A percentile compares a stretch with the other conserved stretches of the same genome.
phyloP scores from a whole-genome alignment of 2,797 vertebrate species.

The Silurus lanzhouensis region DNA sequence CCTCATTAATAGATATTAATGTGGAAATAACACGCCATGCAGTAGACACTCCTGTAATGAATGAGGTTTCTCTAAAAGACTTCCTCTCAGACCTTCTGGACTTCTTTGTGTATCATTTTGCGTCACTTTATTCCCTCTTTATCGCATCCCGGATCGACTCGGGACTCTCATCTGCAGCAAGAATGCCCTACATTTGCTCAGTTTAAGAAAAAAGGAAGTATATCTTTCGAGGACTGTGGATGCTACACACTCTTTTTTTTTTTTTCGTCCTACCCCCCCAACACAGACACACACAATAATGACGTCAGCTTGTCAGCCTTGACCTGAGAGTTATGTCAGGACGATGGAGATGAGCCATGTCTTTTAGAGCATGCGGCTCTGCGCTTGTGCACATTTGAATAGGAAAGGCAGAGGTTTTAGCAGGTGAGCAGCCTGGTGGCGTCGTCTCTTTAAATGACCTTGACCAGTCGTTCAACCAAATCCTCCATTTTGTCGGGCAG shows the following conservation, averaged over 20 bases:
- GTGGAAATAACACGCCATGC: slow-evolving; percentile 57
- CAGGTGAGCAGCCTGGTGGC: slow-evolving; percentile 51
- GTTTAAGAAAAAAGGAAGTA: slow-evolving; percentile 2
- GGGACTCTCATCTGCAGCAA: background rate
- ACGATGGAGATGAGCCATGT: slow-evolving; percentile 15
- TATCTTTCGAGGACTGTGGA: background rate
- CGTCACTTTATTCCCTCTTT: background rate
- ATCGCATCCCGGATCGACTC: slow-evolving; percentile 1
- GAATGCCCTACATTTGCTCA: background rate
- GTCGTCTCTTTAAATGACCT: slow-evolving; percentile 73
- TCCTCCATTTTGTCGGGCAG: slow-evolving; percentile 69
- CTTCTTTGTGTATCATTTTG: slow-evolving; percentile 22
- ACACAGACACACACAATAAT: too few species aligned
- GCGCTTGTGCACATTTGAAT: slow-evolving; percentile 21
- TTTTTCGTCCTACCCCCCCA: background rate
- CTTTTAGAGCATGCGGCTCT: slow-evolving; percentile 29
- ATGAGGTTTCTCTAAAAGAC: slow-evolving; percentile 57
- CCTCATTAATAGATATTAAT: slow-evolving; percentile 57
- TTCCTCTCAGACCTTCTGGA: slow-evolving; percentile 31
- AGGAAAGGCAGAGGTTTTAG: slow-evolving; percentile 28
- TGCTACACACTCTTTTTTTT: background rate
- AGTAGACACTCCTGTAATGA: slow-evolving; percentile 53
- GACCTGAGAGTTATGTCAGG: slow-evolving; percentile 20
- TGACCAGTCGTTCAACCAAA: slow-evolving; percentile 74
- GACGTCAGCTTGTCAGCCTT: slow-evolving; percentile 22